Conservation (phyloP, 2,113 vertebrate genomes). For the Mohoua ochrocephala region DNA sequence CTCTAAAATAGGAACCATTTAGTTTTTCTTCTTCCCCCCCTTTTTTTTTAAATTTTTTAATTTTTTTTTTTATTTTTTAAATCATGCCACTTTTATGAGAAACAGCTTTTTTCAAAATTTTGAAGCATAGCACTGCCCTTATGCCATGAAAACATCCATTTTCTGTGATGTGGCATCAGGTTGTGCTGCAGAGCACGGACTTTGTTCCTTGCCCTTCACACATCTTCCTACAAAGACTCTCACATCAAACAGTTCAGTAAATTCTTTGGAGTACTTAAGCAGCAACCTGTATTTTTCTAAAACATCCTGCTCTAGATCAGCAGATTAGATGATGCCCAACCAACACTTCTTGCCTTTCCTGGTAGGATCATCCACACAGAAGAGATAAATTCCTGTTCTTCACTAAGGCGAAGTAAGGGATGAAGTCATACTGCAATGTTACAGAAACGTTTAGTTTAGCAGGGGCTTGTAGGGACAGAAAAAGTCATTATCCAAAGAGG, state of each 20-base stretch:
- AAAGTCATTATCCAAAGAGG: background rate
- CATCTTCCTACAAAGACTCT: background rate
- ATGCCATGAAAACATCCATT: background rate
- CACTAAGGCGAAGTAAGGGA: background rate
- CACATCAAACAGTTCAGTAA: background rate
- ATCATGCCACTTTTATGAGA: background rate
- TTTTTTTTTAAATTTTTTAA: fast-evolving
- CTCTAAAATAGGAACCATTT: fast-evolving
- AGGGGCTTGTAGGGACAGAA: background rate
- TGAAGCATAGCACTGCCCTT: background rate
- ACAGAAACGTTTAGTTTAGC: background rate
- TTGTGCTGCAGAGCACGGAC: background rate
- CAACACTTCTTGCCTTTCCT: background rate
- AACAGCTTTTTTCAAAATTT: background rate
- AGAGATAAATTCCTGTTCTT: background rate
- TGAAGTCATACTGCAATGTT: background rate
- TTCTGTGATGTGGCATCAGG: background rate
- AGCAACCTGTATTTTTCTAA: background rate
- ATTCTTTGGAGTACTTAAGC: background rate
- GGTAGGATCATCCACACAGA: background rate
- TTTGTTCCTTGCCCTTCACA: background rate
- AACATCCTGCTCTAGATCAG: background rate
- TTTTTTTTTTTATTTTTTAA: too few species aligned
- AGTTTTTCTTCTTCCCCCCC: fast-evolving
- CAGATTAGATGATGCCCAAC: background rate